These are phyloP conservation scores for Trichonephila clavipes DNA, from an alignment of 1,140 invertebrate genomes.

Conservation along the genomic window DNA sequence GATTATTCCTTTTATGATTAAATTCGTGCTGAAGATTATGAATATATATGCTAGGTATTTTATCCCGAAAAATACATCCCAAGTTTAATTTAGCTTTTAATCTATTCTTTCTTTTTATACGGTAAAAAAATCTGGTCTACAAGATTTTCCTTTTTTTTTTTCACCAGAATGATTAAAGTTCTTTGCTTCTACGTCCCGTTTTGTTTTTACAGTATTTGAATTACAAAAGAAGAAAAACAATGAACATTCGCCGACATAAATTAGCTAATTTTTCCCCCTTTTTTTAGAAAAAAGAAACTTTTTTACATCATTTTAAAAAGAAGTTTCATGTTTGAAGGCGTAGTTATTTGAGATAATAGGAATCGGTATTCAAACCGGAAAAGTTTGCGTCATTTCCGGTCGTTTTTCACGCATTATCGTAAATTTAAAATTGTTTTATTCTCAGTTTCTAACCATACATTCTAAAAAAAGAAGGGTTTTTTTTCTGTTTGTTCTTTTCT, in stretches of 20 bases:
- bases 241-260: conserved; percentile 30
- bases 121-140: conserved; percentile 34
- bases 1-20: conserved; percentile 29
- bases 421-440: conserved; percentile 20
- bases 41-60: neutral
- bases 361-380: conserved; percentile 12
- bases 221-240: conserved; percentile 32
- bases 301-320: conserved; percentile 14
- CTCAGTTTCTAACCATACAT: neutral
- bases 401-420: conserved; percentile 28
- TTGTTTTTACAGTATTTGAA: neutral
- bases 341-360: conserved; percentile 29
- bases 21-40: conserved; percentile 12
- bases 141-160: neutral
- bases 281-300: neutral
- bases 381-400: conserved; percentile 28
- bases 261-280: neutral
- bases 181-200: neutral
- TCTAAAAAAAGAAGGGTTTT: neutral
- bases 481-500: neutral
- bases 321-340: neutral
- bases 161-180: neutral
- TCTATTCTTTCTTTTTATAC: neutral
- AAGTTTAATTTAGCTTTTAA: neutral
- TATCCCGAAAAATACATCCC: neutral